Base-by-base conservation (phyloP, 35 echinoderm and acorn worm genomes). In the Diadema setosum region DNA sequence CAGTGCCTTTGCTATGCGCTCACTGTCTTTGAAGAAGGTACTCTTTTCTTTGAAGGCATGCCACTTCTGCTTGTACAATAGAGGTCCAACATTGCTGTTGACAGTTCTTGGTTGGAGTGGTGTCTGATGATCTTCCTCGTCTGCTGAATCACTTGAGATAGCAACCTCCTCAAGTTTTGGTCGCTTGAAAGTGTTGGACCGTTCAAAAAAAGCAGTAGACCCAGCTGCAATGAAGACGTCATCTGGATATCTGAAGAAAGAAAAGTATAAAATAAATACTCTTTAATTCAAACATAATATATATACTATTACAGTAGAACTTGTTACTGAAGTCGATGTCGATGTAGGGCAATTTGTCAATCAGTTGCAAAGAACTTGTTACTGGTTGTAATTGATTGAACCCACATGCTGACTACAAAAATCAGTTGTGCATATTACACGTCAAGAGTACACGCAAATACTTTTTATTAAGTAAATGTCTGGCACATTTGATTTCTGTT, bases 51-150 rank as follows among this genome's bases (percentile, higher is more conserved):
- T 78, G 70, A 78, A 78, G 1, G 37, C 7, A 78, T 78, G 70
- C 70, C 70, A 78, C 70, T 78, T 78, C 6, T 78, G 70, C 37
- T n/a, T 78, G 21, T 78, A 78, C 33, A 78, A 78, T 78, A n/a
- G 34, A 41, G 70, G 70, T 78, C 70, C 21, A 78, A 43, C 70
- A 78, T 78, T 78, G 33, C 70, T 78, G 11, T 33, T 67, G 61
- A 67, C 61, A 67, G 61, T 67, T 67, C 61, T 67, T 67, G 0
- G 61, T 29, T 67, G 61, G 61, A 67, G 61, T 67, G 61, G 61
- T 67, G 27, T 42, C 34, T 78, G 36, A 39, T 78, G 70, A 78
- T 1, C 2, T 78, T 78, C 70, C 70, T 78, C 70, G 20, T 78
- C 70, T 2, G 70, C 14, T 78, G 36, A 78, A 39, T 78, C 70